Evolutionary conservation across 2,113 vertebrate species (phyloP).

Genomic region (Nestor notabilis): DNA sequence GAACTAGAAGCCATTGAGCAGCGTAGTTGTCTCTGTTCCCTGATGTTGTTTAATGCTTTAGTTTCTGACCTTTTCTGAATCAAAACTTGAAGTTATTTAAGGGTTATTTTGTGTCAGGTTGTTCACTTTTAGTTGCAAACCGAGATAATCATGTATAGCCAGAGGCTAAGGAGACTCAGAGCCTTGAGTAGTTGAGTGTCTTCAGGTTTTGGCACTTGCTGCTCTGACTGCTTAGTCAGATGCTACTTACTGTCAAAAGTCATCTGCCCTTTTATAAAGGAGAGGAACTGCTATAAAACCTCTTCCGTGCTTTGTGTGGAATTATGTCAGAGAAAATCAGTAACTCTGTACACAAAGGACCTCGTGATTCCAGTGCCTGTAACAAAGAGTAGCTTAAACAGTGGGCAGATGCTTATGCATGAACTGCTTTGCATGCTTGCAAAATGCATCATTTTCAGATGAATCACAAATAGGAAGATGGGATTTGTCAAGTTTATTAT

Average conservation of each 20-base stretch:
- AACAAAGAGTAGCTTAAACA: constrained; percentile 42
- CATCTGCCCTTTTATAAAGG: background rate
- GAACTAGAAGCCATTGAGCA: background rate
- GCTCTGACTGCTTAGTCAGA: background rate
- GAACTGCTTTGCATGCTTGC: background rate
- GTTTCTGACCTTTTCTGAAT: background rate
- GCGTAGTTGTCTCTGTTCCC: background rate
- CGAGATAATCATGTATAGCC: background rate
- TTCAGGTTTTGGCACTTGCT: background rate
- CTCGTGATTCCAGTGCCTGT: background rate
- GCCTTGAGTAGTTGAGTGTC: background rate
- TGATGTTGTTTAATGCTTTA: background rate
- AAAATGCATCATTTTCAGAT: background rate
- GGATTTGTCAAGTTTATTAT: background rate
- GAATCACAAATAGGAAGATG: background rate
- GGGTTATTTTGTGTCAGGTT: background rate
- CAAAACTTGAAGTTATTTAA: background rate
- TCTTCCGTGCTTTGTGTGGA: background rate
- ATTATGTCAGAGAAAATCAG: background rate
- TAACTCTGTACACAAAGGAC: background rate
- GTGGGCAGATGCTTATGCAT: constrained; percentile 18
- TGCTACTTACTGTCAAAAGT: background rate
- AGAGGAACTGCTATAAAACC: background rate
- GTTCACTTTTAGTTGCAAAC: background rate
- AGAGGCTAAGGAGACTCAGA: background rate